These are phyloP conservation scores for Acrobeloides nanus DNA, from an alignment of 2,888 invertebrate genomes.

Conservation along the genomic window DNA sequence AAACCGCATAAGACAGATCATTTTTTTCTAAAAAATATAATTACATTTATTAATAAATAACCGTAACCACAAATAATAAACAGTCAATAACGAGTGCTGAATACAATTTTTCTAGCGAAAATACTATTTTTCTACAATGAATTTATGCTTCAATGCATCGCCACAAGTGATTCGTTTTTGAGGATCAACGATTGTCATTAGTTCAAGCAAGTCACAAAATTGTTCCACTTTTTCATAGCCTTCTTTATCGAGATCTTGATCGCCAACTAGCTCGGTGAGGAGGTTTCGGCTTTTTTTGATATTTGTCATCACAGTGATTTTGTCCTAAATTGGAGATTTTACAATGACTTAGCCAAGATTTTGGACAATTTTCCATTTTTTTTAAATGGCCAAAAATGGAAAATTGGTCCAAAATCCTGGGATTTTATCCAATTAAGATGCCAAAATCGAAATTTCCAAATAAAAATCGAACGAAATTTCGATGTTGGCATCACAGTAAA, in stretches of 20 bases:
- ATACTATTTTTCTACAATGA: slow-evolving; percentile 80
- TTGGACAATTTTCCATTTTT: too few species aligned
- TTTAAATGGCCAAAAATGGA: background rate
- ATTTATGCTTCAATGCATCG: slow-evolving; percentile 92
- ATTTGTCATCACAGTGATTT: slow-evolving; percentile 78
- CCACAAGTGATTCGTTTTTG: slow-evolving; percentile 86
- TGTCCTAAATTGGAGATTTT: slow-evolving; percentile 77
- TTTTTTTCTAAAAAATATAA: too few species aligned
- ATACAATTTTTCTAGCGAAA: too few species aligned
- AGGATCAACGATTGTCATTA: slow-evolving; percentile 97
- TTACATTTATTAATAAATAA: too few species aligned
- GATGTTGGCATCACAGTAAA: too few species aligned
- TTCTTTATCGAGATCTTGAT: slow-evolving; percentile 64
- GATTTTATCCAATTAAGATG: background rate
- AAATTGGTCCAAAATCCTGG: background rate
- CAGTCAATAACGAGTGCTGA: too few species aligned
- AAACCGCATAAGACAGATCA: too few species aligned
- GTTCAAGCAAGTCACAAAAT: slow-evolving; percentile 86
- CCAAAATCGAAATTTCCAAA: too few species aligned
- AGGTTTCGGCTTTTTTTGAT: slow-evolving; percentile 79
- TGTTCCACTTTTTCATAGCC: slow-evolving; percentile 22
- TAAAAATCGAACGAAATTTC: too few species aligned
- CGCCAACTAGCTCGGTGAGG: slow-evolving; percentile 76
- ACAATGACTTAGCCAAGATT: background rate
- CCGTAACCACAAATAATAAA: too few species aligned